Evolutionary conservation across 2,888 invertebrate genomes (phyloP).

Genomic region (Cerastis rubricosa): DNA sequence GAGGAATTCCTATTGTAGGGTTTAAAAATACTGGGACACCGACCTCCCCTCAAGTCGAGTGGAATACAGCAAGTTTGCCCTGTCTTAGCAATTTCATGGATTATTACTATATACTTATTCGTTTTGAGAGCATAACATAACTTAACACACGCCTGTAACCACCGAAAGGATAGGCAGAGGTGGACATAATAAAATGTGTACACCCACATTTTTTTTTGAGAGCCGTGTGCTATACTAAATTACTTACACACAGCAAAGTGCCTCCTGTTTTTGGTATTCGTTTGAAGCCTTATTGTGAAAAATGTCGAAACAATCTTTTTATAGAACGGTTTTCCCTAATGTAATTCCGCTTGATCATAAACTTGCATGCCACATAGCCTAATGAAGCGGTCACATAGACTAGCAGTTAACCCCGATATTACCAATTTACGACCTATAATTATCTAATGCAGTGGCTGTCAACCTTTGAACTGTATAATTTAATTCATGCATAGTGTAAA

Average conservation of each 20-base stretch:
- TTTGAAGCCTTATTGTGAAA: neutral
- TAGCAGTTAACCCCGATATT: slow-evolving; percentile 44
- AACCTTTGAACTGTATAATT: slow-evolving; percentile 17
- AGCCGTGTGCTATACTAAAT: neutral
- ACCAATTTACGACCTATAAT: slow-evolving; percentile 54
- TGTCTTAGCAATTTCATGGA: no score
- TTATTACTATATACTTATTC: no score
- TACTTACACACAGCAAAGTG: neutral
- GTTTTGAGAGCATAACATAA: no score
- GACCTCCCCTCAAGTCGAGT: no score
- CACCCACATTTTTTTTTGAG: no score
- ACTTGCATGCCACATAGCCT: slow-evolving; percentile 38
- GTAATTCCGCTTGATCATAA: slow-evolving; percentile 26
- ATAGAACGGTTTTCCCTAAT: slow-evolving; percentile 32
- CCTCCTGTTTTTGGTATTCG: neutral
- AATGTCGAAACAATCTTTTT: slow-evolving; percentile 10
- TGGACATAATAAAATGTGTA: no score
- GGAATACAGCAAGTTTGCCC: no score
- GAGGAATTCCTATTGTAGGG: no score
- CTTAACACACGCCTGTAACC: no score
- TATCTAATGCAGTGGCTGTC: slow-evolving; percentile 40
- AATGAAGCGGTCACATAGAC: slow-evolving; percentile 61
- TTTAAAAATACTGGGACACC: no score
- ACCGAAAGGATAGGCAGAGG: no score
- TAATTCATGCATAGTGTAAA: neutral